Base-by-base conservation (phyloP, 2,888 invertebrate genomes). In the Oxyteleia sp. region DNA sequence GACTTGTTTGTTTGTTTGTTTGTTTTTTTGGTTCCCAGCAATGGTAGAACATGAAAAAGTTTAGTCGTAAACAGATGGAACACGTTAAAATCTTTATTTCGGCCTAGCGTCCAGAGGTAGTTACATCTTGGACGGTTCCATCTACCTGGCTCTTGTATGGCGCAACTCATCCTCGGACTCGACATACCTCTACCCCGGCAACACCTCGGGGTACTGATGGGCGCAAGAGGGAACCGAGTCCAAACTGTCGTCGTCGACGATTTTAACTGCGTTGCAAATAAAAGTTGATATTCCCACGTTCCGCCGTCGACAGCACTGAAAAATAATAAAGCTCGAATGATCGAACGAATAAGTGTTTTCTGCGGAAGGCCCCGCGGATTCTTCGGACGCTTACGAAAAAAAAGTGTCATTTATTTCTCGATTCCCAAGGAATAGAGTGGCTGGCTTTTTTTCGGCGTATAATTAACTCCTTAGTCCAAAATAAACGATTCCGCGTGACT, bases 11-110 rank as follows among this genome's bases (percentile, higher is more conserved):
- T n/a, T n/a, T n/a, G n/a, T n/a, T n/a, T n/a, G n/a, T n/a, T n/a
- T n/a, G n/a, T n/a, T n/a, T n/a, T n/a, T n/a, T n/a, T n/a, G n/a
- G n/a, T n/a, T n/a, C n/a, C n/a, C n/a, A n/a, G n/a, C 5, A 10
- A 16, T 38, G 15, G 29, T 1, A 29, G 51, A 26, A n/a, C 59
- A 41, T n/a, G 23, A n/a, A 11, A 41, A 53, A 41, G 13, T 80
- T 84, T 82, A 55, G 82, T 81, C 63, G 75, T 64, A 72, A 84
- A 81, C 84, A 82, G 84, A 88, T 87, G 89, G 88, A 90, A 90
- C 89, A 87, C 89, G 90, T 92, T 92, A 92, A 92, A 92, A 92
- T 92, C 91, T 91, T 91, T 91, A 92, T 92, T 91, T 91, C 90
- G 90, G 90, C 91, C 90, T 88, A 90, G 90, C 91, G 79, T 71